A percentile compares a stretch with the other conserved stretches of the same genome.
Conservation (phyloP, 2,113 vertebrate species). For the Mesoclemmys tuberculata region DNA sequence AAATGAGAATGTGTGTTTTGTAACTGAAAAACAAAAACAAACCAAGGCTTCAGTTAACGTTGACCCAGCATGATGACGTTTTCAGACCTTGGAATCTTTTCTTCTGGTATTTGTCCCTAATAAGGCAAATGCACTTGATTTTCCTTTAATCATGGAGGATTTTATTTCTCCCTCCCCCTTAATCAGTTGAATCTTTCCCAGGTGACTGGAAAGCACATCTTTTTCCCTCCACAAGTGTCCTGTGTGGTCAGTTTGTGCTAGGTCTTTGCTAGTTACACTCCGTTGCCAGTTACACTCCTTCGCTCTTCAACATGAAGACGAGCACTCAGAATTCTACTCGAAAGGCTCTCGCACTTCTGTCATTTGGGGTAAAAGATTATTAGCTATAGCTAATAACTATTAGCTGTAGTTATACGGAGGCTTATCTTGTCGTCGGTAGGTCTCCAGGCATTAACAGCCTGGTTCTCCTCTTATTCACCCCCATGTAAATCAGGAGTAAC, state of each 20-base stretch:
- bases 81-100: slow-evolving; percentile 55
- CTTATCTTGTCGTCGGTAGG: neutral
- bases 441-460: neutral
- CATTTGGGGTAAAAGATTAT: neutral
- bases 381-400: too few species aligned
- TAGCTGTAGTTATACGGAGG: neutral
- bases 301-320: neutral
- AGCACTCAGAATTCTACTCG: neutral
- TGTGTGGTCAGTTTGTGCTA: neutral
- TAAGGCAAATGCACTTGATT: neutral
- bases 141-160: neutral
- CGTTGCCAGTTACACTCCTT: neutral
- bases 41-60: slow-evolving; percentile 37
- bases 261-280: neutral
- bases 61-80: neutral
- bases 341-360: neutral
- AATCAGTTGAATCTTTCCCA: neutral
- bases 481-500: neutral
- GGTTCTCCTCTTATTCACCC: neutral
- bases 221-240: neutral
- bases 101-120: neutral
- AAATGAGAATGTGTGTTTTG: slow-evolving; percentile 75
- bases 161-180: neutral
- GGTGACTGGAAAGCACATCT: neutral
- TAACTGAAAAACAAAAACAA: slow-evolving; percentile 55